These are phyloP conservation scores for Euphonia xanthogaster DNA, from an alignment of 2,797 vertebrate species.

Conservation along the genomic window DNA sequence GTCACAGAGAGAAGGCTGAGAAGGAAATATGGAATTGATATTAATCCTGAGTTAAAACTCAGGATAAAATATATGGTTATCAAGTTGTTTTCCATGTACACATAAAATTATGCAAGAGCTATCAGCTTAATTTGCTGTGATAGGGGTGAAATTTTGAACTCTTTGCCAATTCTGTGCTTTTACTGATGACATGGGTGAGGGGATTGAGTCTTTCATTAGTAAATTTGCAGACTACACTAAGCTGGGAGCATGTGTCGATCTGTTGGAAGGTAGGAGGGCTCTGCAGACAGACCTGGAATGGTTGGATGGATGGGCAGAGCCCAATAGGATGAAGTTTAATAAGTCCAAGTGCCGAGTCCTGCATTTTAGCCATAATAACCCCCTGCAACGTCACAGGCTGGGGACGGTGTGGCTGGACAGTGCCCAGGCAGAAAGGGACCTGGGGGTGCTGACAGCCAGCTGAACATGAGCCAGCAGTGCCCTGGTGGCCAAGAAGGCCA, in stretches of 20 bases:
- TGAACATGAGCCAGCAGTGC: background rate
- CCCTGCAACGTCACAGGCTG: background rate
- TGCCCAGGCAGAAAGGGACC: background rate
- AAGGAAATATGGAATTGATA: background rate
- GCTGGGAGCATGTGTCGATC: rapidly evolving
- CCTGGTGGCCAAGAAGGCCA: background rate
- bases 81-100: background rate
- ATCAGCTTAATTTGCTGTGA: background rate
- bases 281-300: background rate
- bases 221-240: background rate
- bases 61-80: background rate
- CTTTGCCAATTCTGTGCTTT: background rate
- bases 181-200: background rate
- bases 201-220: rapidly evolving
- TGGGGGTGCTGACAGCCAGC: background rate
- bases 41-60: background rate
- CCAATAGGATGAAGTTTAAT: background rate
- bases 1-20: background rate
- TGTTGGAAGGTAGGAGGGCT: background rate
- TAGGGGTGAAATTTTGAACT: background rate
- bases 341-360: background rate
- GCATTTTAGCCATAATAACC: background rate
- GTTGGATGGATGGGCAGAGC: background rate
- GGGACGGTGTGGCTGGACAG: background rate
- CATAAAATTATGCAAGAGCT: background rate